These are phyloP conservation scores for Petrocephalus sullivani DNA, from an alignment of 2,797 vertebrate species.

Conservation along the genomic window DNA sequence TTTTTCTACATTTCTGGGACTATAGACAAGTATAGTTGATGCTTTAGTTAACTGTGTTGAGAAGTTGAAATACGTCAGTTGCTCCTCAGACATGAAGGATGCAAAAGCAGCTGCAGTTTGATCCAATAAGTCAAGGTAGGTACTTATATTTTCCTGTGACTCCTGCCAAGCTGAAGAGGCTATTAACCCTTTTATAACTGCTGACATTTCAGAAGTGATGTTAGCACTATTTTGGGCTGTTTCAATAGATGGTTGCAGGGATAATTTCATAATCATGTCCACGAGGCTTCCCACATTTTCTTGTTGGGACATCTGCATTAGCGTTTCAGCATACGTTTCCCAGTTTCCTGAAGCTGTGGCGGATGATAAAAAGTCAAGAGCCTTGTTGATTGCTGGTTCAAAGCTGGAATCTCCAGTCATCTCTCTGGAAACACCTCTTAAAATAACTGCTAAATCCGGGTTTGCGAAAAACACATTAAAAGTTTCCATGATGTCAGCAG, in stretches of 20 bases:
- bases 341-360: conserved; percentile 47
- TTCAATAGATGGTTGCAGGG: conserved; percentile 28
- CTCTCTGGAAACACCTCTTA: conserved; percentile 47
- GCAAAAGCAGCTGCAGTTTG: conserved; percentile 30
- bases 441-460: conserved; percentile 52
- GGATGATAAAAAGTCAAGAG: conserved; percentile 51
- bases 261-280: conserved; percentile 28
- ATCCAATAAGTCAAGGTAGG: conserved; percentile 35
- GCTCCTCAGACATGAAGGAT: conserved; percentile 33
- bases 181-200: conserved; percentile 35
- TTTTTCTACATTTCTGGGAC: conserved; percentile 33
- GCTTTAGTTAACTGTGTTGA: conserved; percentile 40
- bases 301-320: conserved; percentile 26
- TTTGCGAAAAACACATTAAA: conserved; percentile 55
- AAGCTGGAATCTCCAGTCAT: conserved; percentile 38
- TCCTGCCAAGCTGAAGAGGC: conserved; percentile 21
- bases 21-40: conserved; percentile 31
- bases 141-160: conserved; percentile 17
- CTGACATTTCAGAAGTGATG: conserved; percentile 23
- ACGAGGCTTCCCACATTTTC: conserved; percentile 28
- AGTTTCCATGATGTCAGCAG: conserved; percentile 55
- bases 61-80: conserved; percentile 37
- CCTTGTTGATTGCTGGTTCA: conserved; percentile 50
- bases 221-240: conserved; percentile 25
- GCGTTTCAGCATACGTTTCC: conserved; percentile 44